Base-by-base conservation (phyloP, 2,888 invertebrate genomes). In the Bursaphelenchus okinawaensis region DNA sequence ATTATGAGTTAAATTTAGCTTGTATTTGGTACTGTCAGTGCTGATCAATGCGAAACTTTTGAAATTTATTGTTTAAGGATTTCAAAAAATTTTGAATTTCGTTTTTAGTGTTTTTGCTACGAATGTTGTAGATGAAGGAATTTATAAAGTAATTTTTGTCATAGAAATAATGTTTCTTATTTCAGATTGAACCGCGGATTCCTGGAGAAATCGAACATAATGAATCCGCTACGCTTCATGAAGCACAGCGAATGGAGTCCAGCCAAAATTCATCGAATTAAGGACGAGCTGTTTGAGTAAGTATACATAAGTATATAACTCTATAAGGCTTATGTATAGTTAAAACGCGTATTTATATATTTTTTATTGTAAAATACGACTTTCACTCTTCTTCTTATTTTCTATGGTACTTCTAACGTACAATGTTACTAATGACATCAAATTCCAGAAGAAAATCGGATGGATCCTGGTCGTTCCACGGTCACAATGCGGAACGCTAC, bases 201-300 rank as follows among this genome's bases (percentile, higher is more conserved):
- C 40, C n/a, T 40, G 16, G 60, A 26, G n/a, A 50, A 59, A 20
- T 52, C 12, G 12, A 16, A 9, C 29, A 12, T 8, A 26, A 27
- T 20, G 16, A 59, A 71, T 58, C 71, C 74, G 2, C 54, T 73
- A 16, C 57, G 60, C 12, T 69, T 68, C 52, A 26, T 74, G 24
- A 52, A 57, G 20, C 68, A 52, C 54, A 23, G 16, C 23, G 62
- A 67, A 7, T 75, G 74, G 74, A 61, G 72, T n/a, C 66, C 72
- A 1, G 74, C 74, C 16, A 70, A 69, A 54, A 68, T 56, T 24
- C 55, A 62, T 9, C 54, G 74, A 16, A 50, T 63, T 7, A 29
- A 20, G 19, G 22, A 52, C 0, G 50, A 52, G 2, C 40, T 67
- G 22, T 70, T 73, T 22, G 29, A 40, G 70, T 70, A 67, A 31